Evolutionary conservation across 2,113 vertebrate species (phyloP), one percentile per base, ranked within the genome.

Genomic region (Cariama cristata): DNA sequence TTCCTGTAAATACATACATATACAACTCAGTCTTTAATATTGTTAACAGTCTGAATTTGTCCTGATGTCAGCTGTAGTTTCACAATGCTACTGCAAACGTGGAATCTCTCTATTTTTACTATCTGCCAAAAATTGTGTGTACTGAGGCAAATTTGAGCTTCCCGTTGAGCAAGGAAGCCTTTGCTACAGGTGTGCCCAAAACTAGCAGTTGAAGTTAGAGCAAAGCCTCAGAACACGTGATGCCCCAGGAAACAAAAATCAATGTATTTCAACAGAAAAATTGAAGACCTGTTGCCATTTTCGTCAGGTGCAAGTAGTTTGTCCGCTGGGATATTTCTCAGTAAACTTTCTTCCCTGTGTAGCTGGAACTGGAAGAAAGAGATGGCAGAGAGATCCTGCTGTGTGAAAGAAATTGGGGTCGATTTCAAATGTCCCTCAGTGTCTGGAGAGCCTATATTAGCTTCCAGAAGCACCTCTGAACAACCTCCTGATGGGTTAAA

Each of bases 311-410:
- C 90, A 21, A 99, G 95, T 60, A 99, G 83, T 0, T 92, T 98
- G 7, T 97, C 94, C 9, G 90, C 97, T 2, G 98, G 95, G 73
- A 98, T 72, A 16, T 44, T 75, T 47, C 68, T 93, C 84, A 99
- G 96, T 10, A 95, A 59, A 26, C 19, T 96, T 58, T 98, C 98
- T 76, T 99, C 98, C 80, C 88, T 97, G 91, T 95, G 96, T 38
- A 99, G 98, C 95, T 99, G 99, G 35, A 97, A 98, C 96, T 98
- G 98, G 96, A 99, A 99, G 94, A 98, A 99, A 32, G 95, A 89
- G 9, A 97, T 83, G 71, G 80, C 79, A 23, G 97, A 91, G 87
- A 87, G 94, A 38, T 98, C 95, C 58, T 97, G 95, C 30, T 66
- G 60, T 1, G 69, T 5, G 50, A 66, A 86, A 35, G 86, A 9